Base-by-base conservation (phyloP, 2,113 vertebrate genomes). In the Neolamprologus fasciatus region DNA sequence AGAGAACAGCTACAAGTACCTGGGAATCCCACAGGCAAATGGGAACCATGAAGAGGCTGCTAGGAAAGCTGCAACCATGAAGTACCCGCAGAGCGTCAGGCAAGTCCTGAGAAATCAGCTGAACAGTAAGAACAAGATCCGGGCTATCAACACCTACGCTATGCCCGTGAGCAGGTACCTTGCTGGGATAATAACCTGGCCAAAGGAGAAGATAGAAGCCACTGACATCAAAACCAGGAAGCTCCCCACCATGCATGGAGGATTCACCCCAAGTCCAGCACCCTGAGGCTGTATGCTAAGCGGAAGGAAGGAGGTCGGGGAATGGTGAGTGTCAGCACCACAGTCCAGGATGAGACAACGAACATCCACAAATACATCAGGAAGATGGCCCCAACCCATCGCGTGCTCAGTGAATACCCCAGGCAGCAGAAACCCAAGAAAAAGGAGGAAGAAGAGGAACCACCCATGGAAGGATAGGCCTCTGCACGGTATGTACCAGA, bases 261-360 rank as follows among this genome's bases (percentile, higher is more conserved):
- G 58, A 5, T 63, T 63, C 31, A 35, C 17, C 31, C 31, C 0
- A 63, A 33, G 28, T 63, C 58, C 58, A 63, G 31, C 58, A 63
- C 58, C 58, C 58, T 5, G 58, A 63, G 58, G 28, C 58, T 11
- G 1, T 63, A 35, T 0, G 58, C 58, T 35, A 35, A 63, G 58
- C 3, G 4, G 58, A 35, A 63, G 28, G 58, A 35, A 63, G 58
- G 58, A 19, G 58, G 58, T 31, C 2, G 0, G 4, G 28, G 58
- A 63, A 0, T 63, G 57, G 5, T 61, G 57, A 33, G 1, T 61
- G 28, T 33, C 5, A 19, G 28, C 0, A 61, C 57, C 57, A 61
- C 14, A 17, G 2, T 6, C 57, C 14, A 61, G 26, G 14, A 61
- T 31, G 57, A 61, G 57, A 61, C 57, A 61, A 61, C 1, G 2